phyloP scores from a whole-genome alignment of 2,113 vertebrate species.

The Furnarius figulus region DNA sequence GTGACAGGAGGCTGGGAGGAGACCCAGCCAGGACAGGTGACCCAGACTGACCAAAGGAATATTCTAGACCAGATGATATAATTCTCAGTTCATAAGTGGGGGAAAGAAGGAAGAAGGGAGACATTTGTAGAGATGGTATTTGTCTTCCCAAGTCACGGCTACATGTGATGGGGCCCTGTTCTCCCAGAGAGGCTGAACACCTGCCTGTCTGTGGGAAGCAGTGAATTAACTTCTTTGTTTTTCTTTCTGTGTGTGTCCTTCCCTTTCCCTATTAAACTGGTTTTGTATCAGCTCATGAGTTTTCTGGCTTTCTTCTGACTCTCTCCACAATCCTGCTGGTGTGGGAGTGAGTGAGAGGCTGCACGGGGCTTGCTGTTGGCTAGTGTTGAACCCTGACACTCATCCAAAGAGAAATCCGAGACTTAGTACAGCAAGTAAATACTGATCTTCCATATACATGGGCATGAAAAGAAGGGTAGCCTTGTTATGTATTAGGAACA shows the following conservation, averaged over 20 bases:
- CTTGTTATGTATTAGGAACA: background rate
- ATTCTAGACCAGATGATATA: background rate
- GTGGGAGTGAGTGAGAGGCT: background rate
- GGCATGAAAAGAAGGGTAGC: background rate
- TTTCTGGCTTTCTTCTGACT: background rate
- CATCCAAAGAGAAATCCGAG: background rate
- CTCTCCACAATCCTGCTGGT: background rate
- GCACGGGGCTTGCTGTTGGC: background rate
- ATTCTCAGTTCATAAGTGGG: background rate
- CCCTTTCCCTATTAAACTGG: background rate
- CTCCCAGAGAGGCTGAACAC: background rate
- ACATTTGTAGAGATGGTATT: background rate
- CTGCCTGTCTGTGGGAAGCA: background rate
- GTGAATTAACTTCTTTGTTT: background rate
- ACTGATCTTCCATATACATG: background rate
- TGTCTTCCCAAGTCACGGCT: background rate
- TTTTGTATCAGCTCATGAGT: background rate
- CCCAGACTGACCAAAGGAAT: background rate
- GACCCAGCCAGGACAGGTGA: background rate
- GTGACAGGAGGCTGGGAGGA: background rate
- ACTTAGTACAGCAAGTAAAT: background rate
- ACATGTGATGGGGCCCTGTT: background rate
- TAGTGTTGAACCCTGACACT: background rate
- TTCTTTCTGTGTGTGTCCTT: background rate
- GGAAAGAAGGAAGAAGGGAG: background rate